Percentiles rank a stretch among this genome's conserved stretches.
These are phyloP conservation scores for Capitulum mitella DNA, from an alignment of 2,888 invertebrate species.

Conservation along the genomic window DNA sequence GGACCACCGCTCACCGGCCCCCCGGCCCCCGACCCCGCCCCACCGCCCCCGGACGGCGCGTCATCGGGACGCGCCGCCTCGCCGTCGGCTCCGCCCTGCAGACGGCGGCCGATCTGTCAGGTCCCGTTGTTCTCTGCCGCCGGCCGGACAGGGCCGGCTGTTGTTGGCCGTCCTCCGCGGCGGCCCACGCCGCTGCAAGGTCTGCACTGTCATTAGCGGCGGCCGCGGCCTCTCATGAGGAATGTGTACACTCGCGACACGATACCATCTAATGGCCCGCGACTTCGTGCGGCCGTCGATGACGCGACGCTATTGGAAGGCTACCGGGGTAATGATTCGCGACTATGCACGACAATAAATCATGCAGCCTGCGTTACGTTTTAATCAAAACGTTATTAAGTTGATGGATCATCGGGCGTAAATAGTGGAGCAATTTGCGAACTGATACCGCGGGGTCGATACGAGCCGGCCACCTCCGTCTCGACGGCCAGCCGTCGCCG, in stretches of 20 bases:
- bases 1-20: too few species aligned
- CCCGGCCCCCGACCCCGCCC: too few species aligned
- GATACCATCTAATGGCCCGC: neutral
- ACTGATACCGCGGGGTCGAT: neutral
- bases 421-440: neutral
- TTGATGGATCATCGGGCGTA: neutral
- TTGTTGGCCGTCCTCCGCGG: too few species aligned
- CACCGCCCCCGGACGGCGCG: too few species aligned
- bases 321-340: neutral
- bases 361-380: conserved; percentile 3
- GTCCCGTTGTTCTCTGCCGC: too few species aligned
- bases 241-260: neutral
- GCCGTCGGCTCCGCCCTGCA: too few species aligned
- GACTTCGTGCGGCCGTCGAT: neutral
- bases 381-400: conserved; percentile 15
- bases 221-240: neutral
- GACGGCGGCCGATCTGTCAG: too few species aligned
- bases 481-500: neutral
- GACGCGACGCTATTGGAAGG: neutral
- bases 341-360: neutral
- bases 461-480: neutral
- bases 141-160: neutral
- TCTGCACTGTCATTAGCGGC: neutral
- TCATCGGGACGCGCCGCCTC: too few species aligned
- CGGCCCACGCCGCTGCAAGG: neutral